These are phyloP conservation scores for Alcis repandata DNA, from an alignment of 2,888 invertebrate species.

Conservation along the genomic window DNA sequence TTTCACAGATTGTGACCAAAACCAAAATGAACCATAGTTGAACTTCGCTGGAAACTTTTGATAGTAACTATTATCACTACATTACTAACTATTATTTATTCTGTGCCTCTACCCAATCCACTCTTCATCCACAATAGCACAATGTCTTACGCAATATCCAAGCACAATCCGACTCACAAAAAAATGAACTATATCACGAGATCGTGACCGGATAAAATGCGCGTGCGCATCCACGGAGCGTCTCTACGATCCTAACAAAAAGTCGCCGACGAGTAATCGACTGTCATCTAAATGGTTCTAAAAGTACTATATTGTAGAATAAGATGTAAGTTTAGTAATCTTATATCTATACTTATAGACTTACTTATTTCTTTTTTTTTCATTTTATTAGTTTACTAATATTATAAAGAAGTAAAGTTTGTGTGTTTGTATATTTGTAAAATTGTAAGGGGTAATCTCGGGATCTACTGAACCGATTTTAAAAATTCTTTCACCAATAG, in stretches of 20 bases:
- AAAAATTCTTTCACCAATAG: no score
- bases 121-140: neutral
- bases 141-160: constrained; percentile 25
- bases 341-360: no score
- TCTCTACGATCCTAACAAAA: constrained; percentile 8
- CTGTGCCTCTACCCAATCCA: neutral
- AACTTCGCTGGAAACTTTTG: neutral
- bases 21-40: neutral
- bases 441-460: no score
- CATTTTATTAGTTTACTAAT: no score
- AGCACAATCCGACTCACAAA: constrained; percentile 42
- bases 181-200: constrained; percentile 56
- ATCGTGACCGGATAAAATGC: constrained; percentile 64
- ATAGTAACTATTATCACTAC: no score
- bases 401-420: no score
- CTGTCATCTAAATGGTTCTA: constrained; percentile 11
- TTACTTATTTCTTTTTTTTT: no score
- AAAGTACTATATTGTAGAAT: neutral
- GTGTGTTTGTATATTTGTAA: no score
- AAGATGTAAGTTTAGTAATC: no score
- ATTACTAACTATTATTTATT: no score
- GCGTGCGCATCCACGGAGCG: constrained; percentile 21
- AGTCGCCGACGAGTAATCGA: constrained; percentile 9
- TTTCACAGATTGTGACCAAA: neutral
- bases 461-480: no score